Base-by-base conservation (phyloP, 2,888 invertebrate species). In the Emmelina monodactyla region DNA sequence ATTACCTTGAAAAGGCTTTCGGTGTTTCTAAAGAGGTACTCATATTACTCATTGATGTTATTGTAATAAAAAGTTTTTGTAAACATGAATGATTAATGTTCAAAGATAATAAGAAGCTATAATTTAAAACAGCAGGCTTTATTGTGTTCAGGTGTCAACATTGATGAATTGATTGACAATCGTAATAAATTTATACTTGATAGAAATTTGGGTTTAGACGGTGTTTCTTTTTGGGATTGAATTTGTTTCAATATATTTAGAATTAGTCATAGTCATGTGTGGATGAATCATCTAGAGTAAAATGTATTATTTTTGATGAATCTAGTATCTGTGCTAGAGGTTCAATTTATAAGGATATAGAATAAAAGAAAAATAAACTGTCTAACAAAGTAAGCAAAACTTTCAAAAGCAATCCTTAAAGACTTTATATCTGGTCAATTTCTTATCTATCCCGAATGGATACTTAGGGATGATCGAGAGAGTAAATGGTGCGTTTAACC, bases 401-500 rank as follows among this genome's bases (percentile, higher is more conserved):
- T n/a, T n/a, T n/a, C n/a, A n/a, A n/a, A n/a, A n/a, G n/a, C n/a
- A n/a, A n/a, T n/a, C 11, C 6, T n/a, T 10, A 30, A 14, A 14
- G 15, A 14, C 30, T 30, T 30, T 9, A 30, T 30, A 36, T 38
- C 66, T 62, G 64, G 62, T 65, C 65, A 62, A 70, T 70, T 69
- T 63, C 72, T 75, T 76, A 76, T 76, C 75, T 69, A 44, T 49
- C 35, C 55, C 52, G 56, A 62, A 62, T 61, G 64, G 54, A 58
- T 58, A 50, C 29, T 59, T n/a, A n/a, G 58, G 58, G 59, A 64
- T 63, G 67, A 68, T 64, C 62, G 62, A 57, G 55, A 50, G 49
- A 64, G 44, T 56, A 66, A 76, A 65, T 69, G 64, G 65, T 68
- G 72, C 78, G 62, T 67, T 62, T 71, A 69, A 65, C 71, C 75